Evolutionary conservation across 2,113 vertebrate genomes (phyloP).

Genomic region (Centrocercus urophasianus): DNA sequence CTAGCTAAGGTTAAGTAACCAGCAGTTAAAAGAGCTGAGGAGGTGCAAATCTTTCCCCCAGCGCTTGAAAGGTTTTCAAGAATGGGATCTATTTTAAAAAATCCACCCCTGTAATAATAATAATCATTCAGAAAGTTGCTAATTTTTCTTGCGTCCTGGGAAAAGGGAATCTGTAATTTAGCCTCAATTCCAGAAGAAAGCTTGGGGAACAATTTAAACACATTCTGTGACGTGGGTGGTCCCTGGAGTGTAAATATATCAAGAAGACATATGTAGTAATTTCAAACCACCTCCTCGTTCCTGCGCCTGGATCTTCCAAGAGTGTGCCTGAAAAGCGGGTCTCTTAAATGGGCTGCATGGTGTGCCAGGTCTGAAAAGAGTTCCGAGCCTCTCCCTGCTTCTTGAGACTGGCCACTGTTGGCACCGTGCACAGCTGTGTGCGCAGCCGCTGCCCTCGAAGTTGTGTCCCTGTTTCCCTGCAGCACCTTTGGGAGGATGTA

Average conservation of each 20-base stretch:
- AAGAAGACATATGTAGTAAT: constrained; percentile 46
- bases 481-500: neutral
- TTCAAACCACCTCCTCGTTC: constrained; percentile 14
- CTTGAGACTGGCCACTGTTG: neutral
- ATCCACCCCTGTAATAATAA: neutral
- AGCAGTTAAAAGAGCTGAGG: neutral
- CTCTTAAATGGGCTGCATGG: neutral
- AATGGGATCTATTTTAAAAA: neutral
- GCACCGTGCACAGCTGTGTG: neutral
- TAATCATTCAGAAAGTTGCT: constrained; percentile 9
- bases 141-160: constrained; percentile 1
- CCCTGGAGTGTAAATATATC: constrained; percentile 5
- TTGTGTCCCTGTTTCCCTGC: neutral
- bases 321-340: constrained; percentile 36
- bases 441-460: neutral
- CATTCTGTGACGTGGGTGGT: constrained; percentile 55
- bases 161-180: constrained; percentile 29
- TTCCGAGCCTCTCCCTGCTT: neutral
- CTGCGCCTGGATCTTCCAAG: constrained; percentile 21
- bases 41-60: neutral
- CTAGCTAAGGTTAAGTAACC: neutral
- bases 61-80: neutral
- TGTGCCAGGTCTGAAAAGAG: neutral
- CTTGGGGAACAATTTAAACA: constrained; percentile 53
- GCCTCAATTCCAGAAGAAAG: neutral